Base-by-base conservation (phyloP, 2,113 vertebrate genomes). In the Scomber colias region DNA sequence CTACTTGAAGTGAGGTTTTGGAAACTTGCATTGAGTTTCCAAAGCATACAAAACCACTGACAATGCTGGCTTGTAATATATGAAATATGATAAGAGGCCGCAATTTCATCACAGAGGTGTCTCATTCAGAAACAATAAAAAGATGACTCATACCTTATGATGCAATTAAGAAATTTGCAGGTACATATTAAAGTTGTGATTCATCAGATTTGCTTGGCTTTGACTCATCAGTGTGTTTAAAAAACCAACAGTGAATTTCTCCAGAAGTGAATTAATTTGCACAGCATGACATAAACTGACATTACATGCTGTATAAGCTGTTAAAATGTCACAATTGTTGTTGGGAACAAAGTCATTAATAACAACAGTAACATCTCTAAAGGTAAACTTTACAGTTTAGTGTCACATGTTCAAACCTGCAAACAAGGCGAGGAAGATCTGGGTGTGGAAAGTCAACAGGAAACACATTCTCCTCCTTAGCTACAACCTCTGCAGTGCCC, bases 331-430 rank as follows among this genome's bases (percentile, higher is more conserved):
- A 49, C 45, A 12, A 51, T 51, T 49, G 17, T 31, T 0, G 0
- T 50, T 49, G 13, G 1, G 72, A 46, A 30, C 13, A 2, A 27
- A 74, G 30, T 31, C 17, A 11, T 17, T 31, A 19, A 44, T 2
- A 51, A 48, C 46, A 49, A 8, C 44, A 45, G 45, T 56, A 54
- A 35, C 57, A 21, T 48, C 15, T n/a, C 15, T 0, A 0, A 10
- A n/a, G 50, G 60, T 63, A 68, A 79, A 71, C 15, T 24, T 27
- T 35, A 40, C 11, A 15, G 19, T 24, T 61, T 51, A 50, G 57
- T 79, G 67, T 54, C n/a, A 55, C 80, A 61, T 24, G 80, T 61
- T 65, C 30, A 44, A 53, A 83, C 82, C 24, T 69, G 85, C 76
- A 35, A 21, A 10, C 19, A 0, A 27, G 13, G 63, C 5, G 45